Conservation (phyloP, 2,797 vertebrate genomes). For the Sebastes oblongus region DNA sequence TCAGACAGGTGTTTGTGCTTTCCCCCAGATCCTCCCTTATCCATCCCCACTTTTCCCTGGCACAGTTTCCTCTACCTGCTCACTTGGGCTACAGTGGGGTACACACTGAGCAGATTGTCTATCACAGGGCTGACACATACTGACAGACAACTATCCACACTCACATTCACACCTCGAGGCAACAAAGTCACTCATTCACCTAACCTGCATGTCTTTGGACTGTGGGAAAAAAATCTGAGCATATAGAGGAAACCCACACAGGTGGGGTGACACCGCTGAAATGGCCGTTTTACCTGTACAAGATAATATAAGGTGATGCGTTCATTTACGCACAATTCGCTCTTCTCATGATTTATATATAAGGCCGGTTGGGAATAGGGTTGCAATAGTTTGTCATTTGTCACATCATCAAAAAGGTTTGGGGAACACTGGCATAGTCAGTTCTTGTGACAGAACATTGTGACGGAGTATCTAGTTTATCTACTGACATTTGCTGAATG, state of each 20-base stretch:
- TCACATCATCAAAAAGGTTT: no score
- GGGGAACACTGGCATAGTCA: no score
- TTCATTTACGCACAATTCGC: no score
- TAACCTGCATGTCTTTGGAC: not conserved
- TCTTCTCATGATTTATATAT: no score
- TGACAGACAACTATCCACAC: not conserved
- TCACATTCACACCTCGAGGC: not conserved
- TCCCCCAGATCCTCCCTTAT: not conserved
- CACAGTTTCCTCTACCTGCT: not conserved
- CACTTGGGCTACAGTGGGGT: not conserved
- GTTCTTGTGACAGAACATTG: not conserved
- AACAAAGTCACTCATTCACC: not conserved
- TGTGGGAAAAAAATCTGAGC: not conserved
- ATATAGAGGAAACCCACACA: not conserved
- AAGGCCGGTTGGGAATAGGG: no score
- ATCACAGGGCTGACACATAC: not conserved
- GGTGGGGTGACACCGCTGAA: not conserved
- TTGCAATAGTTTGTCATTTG: no score
- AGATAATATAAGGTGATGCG: no score
- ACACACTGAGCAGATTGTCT: not conserved
- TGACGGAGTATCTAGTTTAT: not conserved
- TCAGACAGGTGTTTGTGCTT: not conserved
- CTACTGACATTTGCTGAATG: not conserved
- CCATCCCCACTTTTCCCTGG: not conserved
- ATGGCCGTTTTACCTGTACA: no score